Base-by-base conservation (phyloP, 2,113 vertebrate genomes). In the Meleagris gallopavo region DNA sequence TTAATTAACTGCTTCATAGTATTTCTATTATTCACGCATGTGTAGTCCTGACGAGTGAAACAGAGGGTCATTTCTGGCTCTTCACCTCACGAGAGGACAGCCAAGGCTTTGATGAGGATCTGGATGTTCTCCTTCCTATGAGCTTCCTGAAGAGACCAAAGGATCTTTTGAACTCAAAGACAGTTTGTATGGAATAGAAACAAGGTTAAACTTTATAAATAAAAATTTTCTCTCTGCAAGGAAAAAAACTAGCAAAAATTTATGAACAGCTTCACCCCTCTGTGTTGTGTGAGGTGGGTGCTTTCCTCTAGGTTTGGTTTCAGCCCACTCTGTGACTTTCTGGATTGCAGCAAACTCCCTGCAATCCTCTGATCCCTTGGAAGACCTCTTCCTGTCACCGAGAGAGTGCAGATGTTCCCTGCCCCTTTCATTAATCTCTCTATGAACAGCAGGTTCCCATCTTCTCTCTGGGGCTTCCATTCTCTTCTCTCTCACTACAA, bases 401-500 rank as follows among this genome's bases (percentile, higher is more conserved):
- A 90, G 69, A 46, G 72, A 77, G 80, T 57, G 73, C 86, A 81
- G 65, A 62, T 95, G 92, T 78, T 94, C 57, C 22, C 30, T 0
- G 1, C 25, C 91, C 61, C 83, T 96, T 92, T 90, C 83, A 83
- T 71, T 76, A 90, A 72, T 48, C 55, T 88, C 85, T 80, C 72
- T 67, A 78, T 64, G 88, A 95, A 88, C 90, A 96, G 80, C 95
- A 96, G 94, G 95, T 80, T 93, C 36, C 80, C 94, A 92, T 94
- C 83, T 90, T 92, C 94, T 95, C 16, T 1, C 73, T 30, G 34
- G 83, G 83, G 43, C 52, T 94, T 57, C 89, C 73, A 67, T 74
- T 83, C 50, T 88, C 69, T 57, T 88, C n/a, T n/a, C n/a, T 86
- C 64, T 85, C 74, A 10, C 38, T 75, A 90, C 61, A 75, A 46